These are phyloP conservation scores for Amiota mariae DNA, from an alignment of 2,888 invertebrate genomes.

Conservation along the genomic window DNA sequence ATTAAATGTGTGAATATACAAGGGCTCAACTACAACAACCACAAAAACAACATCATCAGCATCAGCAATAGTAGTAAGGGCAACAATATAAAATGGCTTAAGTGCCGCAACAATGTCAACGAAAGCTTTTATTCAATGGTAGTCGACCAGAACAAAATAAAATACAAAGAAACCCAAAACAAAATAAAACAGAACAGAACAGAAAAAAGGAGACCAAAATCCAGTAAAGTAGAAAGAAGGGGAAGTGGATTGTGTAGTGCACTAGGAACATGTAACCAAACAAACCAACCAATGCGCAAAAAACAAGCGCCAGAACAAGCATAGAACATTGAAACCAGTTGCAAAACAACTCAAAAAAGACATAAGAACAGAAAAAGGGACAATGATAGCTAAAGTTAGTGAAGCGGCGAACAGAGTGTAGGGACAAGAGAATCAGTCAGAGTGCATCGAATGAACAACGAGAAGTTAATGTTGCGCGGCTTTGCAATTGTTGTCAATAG, in stretches of 20 bases:
- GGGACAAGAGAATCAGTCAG: too few species aligned
- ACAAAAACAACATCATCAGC: too few species aligned
- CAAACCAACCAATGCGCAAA: slow-evolving; percentile 15
- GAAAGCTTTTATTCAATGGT: neutral
- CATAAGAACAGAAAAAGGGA: neutral
- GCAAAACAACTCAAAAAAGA: too few species aligned
- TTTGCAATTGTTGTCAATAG: slow-evolving; percentile 15
- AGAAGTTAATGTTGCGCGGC: slow-evolving; percentile 2
- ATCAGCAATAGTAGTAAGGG: too few species aligned
- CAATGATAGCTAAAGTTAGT: neutral
- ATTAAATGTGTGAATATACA: neutral
- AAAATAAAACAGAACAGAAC: neutral
- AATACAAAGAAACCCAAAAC: too few species aligned
- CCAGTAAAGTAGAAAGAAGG: neutral
- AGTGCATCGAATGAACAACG: neutral
- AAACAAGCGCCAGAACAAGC: slow-evolving; percentile 25
- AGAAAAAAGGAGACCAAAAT: neutral
- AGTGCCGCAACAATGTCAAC: slow-evolving; percentile 26
- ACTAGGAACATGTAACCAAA: slow-evolving; percentile 12
- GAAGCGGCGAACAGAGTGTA: neutral
- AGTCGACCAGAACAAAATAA: neutral
- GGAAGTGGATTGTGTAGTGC: neutral
- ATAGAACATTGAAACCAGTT: neutral
- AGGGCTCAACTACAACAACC: slow-evolving; percentile 4
- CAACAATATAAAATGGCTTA: slow-evolving; percentile 20